phyloP scores from a whole-genome alignment of 2,888 invertebrate species.

The Eupithecia pulchellata region DNA sequence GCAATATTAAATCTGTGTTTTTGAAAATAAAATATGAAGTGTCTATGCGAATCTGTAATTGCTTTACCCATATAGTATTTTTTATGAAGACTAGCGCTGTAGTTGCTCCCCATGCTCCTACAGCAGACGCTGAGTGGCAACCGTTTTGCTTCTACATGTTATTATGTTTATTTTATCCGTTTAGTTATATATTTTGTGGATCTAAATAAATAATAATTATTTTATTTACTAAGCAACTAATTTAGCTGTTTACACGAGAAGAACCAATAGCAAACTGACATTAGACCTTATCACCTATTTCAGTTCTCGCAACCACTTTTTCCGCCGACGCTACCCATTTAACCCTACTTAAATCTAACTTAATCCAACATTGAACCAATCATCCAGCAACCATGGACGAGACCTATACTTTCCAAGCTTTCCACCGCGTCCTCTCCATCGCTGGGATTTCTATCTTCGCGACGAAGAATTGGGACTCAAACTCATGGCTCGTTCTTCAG shows the following conservation, averaged over 20 bases:
- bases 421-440: constrained; percentile 65
- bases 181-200: no score
- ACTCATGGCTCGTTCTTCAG: constrained; percentile 63
- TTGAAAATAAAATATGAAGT: neutral
- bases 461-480: constrained; percentile 62
- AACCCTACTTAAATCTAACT: neutral
- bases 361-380: neutral
- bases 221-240: no score
- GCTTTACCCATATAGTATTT: no score
- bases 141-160: no score
- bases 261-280: neutral
- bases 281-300: neutral
- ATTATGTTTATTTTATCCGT: no score
- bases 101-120: no score
- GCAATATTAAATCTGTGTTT: neutral
- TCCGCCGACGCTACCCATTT: neutral
- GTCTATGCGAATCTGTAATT: neutral
- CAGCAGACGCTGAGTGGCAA: no score
- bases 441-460: constrained; percentile 70
- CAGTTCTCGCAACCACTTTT: neutral
- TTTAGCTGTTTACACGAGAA: neutral
- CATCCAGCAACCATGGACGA: constrained; percentile 59
- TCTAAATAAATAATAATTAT: no score
- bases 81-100: no score
- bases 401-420: constrained; percentile 62